phyloP scores from a whole-genome alignment of 2,888 invertebrate genomes.

The Zygothrica quintamaculata region DNA sequence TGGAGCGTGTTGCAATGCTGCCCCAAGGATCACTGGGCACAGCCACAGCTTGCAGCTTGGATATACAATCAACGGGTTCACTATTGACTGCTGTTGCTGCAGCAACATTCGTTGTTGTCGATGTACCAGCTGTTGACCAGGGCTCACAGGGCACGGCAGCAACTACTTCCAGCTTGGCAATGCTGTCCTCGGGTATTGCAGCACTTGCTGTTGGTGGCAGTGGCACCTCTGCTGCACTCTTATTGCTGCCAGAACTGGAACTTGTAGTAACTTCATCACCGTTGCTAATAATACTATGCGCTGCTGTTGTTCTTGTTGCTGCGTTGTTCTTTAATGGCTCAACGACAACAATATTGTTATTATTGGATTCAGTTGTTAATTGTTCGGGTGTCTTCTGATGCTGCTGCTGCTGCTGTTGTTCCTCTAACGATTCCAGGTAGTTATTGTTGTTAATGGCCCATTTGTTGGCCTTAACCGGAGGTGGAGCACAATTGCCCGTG shows the following conservation, averaged over 20 bases:
- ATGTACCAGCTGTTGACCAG: slow-evolving; percentile 72
- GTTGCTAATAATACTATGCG: slow-evolving; percentile 70
- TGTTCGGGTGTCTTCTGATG: slow-evolving; percentile 40
- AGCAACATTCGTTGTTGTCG: slow-evolving; percentile 33
- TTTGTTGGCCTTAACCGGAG: slow-evolving; percentile 86
- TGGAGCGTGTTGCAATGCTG: slow-evolving; percentile 83
- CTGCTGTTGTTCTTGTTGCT: slow-evolving; percentile 29
- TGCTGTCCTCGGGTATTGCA: slow-evolving; percentile 83
- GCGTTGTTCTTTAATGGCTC: slow-evolving; percentile 29
- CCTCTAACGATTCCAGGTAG: slow-evolving; percentile 80
- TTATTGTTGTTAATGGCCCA: slow-evolving; percentile 85
- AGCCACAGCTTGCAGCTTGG: slow-evolving; percentile 89
- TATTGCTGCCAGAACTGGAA: slow-evolving; percentile 26
- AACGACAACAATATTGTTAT: slow-evolving; percentile 45
- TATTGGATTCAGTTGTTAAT: slow-evolving; percentile 53
- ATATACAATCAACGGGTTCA: slow-evolving; percentile 86
- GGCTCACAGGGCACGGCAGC: slow-evolving; percentile 82
- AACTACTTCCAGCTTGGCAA: slow-evolving; percentile 85
- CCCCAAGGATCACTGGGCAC: slow-evolving; percentile 87
- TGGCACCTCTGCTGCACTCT: slow-evolving; percentile 70
- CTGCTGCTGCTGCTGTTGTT: slow-evolving; percentile 60
- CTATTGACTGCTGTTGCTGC: slow-evolving; percentile 47
- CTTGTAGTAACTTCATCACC: slow-evolving; percentile 79
- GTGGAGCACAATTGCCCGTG: slow-evolving; percentile 85
- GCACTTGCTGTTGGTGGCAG: slow-evolving; percentile 80